A percentile compares a stretch with the other conserved stretches of the same genome.
Conservation (phyloP, 2,113 vertebrate species). For the Myrmecobius fasciatus region DNA sequence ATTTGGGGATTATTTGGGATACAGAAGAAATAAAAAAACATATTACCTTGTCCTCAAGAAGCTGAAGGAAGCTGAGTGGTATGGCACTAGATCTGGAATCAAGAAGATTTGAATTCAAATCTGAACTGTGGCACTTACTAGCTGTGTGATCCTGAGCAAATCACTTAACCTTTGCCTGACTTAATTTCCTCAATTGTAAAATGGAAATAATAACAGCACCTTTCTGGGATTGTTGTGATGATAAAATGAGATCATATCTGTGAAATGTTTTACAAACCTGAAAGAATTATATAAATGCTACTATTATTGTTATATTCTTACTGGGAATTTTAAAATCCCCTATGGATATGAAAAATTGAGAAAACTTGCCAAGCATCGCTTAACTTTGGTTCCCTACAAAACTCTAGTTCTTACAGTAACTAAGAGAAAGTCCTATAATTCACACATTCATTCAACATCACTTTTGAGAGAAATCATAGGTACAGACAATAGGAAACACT, state of each 20-base stretch:
- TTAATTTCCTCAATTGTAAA: neutral
- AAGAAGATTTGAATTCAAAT: neutral
- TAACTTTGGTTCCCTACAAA: neutral
- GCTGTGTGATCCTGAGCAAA: neutral
- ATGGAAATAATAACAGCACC: neutral
- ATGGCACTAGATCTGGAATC: neutral
- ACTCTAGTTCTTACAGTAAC: neutral
- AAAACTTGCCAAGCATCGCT: conserved; percentile 21
- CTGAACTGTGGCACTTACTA: neutral
- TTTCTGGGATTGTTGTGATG: neutral
- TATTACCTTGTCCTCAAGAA: neutral
- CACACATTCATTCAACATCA: neutral
- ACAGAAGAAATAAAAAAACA: neutral
- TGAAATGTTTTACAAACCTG: neutral
- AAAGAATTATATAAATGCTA: neutral
- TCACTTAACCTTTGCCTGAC: neutral
- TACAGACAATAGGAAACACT: neutral
- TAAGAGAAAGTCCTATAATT: neutral
- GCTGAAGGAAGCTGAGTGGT: neutral
- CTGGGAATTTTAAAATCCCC: neutral
- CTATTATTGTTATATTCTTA: neutral
- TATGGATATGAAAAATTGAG: neutral
- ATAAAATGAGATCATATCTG: neutral
- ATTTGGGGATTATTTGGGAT: neutral
- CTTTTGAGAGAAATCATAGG: neutral